Evolutionary conservation across 2,888 invertebrate genomes (phyloP), one percentile per base, ranked within the genome.

Genomic region (Rotaria magnacalcarata): DNA sequence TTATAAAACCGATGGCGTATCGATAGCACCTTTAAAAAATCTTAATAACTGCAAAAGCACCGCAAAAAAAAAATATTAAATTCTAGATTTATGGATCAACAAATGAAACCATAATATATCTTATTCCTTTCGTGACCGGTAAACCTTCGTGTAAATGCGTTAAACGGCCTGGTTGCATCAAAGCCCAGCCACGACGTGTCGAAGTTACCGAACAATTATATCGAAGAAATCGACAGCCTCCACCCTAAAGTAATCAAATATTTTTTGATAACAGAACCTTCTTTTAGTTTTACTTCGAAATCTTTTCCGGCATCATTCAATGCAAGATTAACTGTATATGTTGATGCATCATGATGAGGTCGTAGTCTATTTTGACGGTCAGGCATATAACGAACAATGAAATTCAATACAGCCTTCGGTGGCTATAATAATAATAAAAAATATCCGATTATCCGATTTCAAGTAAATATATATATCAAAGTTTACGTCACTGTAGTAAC

Each of bases 71-170:
- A 34, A 27, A 34, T 67, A 34, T 6, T 5, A 27, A n/a, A 52
- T 85, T 85, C 52, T 6, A 34, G 4, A 2, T 19, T 88, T 93
- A 99, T 88, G 99, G 99, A 92, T 99, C 97, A 3, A 99, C 94
- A 91, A 99, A 99, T 6, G 97, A 96, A 90, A 99, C 94, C 95
- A 98, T 96, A 90, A 99, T 98, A 92, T 99, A 99, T 88, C 99
- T 93, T 0, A 96, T 96, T 87, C 99, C 99, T 85, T 94, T 94
- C 7, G 95, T 95, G 56, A 95, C 95, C 50, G 92, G 91, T 27
- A 99, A 93, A 0, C 99, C 99, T 91, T 99, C 99, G 91, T 99
- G 99, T 92, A 93, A 96, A 92, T 99, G 99, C 0, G 99, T 99
- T 87, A 99, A 92, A 85, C 97, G 93, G 50, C 99, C 99, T 0